Percentiles rank a stretch among this genome's conserved stretches.
phyloP scores from a whole-genome alignment of 2,113 vertebrate species.

The Eurystomus gularis region DNA sequence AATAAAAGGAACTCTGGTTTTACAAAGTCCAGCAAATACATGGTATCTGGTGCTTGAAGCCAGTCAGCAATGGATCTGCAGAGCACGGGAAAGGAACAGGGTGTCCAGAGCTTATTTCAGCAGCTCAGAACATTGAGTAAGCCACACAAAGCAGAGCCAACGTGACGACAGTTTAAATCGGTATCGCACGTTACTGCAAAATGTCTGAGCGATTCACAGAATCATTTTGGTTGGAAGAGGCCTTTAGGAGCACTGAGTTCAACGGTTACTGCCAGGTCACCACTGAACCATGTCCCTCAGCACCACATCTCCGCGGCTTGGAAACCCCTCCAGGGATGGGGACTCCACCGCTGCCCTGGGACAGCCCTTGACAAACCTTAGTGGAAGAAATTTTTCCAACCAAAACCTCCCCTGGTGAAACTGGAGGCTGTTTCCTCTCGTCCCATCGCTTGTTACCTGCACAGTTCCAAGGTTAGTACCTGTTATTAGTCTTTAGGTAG shows the following conservation, averaged over 20 bases:
- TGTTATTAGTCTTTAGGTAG: constrained; percentile 98
- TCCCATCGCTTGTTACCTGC: not conserved
- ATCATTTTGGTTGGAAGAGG: not conserved
- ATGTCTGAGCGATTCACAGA: not conserved
- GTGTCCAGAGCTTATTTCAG: not conserved
- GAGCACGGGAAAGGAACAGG: not conserved
- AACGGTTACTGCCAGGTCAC: not conserved
- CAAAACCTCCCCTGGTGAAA: not conserved
- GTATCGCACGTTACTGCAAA: not conserved
- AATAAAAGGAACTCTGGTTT: constrained; percentile 96
- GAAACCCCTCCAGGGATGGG: not conserved
- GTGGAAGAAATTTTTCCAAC: not conserved
- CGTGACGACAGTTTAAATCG: accelerated
- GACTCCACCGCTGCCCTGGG: not conserved
- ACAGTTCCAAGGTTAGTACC: constrained; percentile 70
- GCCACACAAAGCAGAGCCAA: not conserved
- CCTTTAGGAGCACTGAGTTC: not conserved
- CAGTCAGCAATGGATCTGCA: constrained; percentile 95
- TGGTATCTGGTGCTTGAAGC: constrained; percentile 95
- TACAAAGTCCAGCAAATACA: constrained; percentile 98
- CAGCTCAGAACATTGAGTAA: not conserved
- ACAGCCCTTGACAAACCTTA: not conserved
- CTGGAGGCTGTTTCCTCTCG: not conserved
- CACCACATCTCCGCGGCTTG: not conserved
- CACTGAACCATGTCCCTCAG: not conserved